Base-by-base conservation (phyloP, 2,113 vertebrate genomes). In the Tricholaema leucomelas region DNA sequence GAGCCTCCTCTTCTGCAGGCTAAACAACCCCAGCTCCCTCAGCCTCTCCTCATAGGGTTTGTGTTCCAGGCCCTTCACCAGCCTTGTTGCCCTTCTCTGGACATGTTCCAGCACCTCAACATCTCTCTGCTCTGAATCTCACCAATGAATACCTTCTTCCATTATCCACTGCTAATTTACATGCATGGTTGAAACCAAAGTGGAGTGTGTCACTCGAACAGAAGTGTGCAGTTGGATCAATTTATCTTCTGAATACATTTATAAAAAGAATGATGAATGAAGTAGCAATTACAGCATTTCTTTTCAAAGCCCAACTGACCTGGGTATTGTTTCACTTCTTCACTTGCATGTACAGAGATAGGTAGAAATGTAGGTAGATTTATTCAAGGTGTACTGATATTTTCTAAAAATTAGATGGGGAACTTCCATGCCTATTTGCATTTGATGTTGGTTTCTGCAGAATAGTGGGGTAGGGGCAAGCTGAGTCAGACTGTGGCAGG, bases 361-460 rank as follows among this genome's bases (percentile, higher is more conserved):
- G n/a, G 8, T 33, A 83, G 4, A 11, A 75, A 56, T 42, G 66
- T 8, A 85, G 28, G 2, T 59, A 85, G 84, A 79, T 54, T 46
- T 44, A 82, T 83, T 10, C 58, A 77, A 72, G 3, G 10, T 59
- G 14, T 52, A 66, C 6, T 38, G 19, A 58, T 58, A 5, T 30
- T 42, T 18, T 18, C 6, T n/a, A 71, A 81, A 69, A 82, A 67
- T 31, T 2, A 66, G 27, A 83, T 44, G 6, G 6, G 7, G 58
- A 64, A 52, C 44, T 85, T 91, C 73, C 59, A 73, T 31, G 77
- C 44, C 18, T 61, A 17, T 84, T 81, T 90, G 46, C 18, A 79
- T 86, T 92, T 87, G 91, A 85, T 74, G 56, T 67, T 95, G 30
- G 8, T 75, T 90, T 87, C 65, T 79, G 36, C n/a, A 81, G 35